Evolutionary conservation across 1,140 invertebrate genomes (phyloP), one percentile per base, ranked within the genome.

Genomic region (Neodiprion lecontei): DNA sequence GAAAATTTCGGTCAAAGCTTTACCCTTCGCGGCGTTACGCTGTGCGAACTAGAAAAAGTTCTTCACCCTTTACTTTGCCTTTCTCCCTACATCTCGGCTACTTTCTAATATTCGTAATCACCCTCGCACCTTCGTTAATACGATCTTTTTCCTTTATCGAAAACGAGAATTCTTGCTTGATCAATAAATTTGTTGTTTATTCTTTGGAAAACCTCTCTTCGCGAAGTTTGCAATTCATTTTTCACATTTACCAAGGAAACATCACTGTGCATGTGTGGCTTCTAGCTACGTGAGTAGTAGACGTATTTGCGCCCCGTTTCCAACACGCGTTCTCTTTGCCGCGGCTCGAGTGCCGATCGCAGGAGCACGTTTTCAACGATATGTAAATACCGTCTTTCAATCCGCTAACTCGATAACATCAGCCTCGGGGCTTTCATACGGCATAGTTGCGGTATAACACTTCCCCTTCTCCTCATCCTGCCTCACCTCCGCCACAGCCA

Each of bases 21-120:
- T 40, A 40, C 28, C 28, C 2, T 40, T 40, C 28, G 5, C 53
- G 7, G 53, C 53, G n/a, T 61, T 11, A 69, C 68, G 21, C 68
- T 47, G 11, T 14, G 23, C 61, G 61, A 69, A 9, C 9, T 21
- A 23, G 14, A 47, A n/a, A 66, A 69, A 48, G 23, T 66, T 50
- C 69, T 68, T 65, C 69, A 21, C 23, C 7, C 49, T 68, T 61
- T 65, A 67, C n/a, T 66, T 9, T 48, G 53, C 61, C 28, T 67
- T 67, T 67, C 67, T n/a, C 28, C 72, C 65, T 73, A 65, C 48
- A 48, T 73, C 61, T 70, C 69, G 69, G 67, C 68, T 47, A 68
- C 73, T 66, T 70, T 21, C n/a, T 69, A 61, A 53, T 74, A 4
- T 61, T 9, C 8, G 9, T 9, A 61, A 61, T 61, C 53, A 61